Conservation (phyloP, 1,140 invertebrate species). For the Catajapyx aquilonaris region DNA sequence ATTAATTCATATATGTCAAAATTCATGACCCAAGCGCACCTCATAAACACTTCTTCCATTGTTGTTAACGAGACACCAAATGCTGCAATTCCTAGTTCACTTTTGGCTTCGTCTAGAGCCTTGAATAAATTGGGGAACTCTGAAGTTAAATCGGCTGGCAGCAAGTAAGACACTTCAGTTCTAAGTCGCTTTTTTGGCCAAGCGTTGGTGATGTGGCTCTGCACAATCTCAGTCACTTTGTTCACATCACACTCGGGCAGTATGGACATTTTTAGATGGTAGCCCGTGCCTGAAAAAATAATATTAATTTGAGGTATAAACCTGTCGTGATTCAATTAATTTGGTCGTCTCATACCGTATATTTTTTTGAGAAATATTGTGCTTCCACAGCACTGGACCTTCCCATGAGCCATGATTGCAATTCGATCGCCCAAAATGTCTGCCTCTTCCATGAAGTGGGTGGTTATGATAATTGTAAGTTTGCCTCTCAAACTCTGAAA, state of each 20-base stretch:
- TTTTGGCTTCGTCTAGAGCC: constrained; percentile 23
- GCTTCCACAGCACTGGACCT: constrained; percentile 29
- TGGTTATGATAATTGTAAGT: constrained; percentile 34
- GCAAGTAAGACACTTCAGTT: constrained; percentile 20
- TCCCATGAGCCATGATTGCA: constrained; percentile 32
- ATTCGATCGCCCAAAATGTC: constrained; percentile 39
- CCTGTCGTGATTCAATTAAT: not conserved
- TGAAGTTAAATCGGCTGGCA: constrained; percentile 16
- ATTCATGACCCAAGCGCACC: too few relatives aligned
- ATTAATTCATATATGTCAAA: too few relatives aligned
- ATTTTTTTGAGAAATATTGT: constrained; percentile 31
- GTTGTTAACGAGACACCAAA: constrained; percentile 24
- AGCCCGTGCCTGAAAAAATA: constrained; percentile 26
- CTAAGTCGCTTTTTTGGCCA: constrained; percentile 26
- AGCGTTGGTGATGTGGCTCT: constrained; percentile 21
- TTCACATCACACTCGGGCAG: constrained; percentile 21
- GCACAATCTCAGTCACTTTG: constrained; percentile 20
- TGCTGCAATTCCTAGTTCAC: constrained; percentile 25
- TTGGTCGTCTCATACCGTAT: constrained; percentile 22
- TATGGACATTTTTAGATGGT: constrained; percentile 26
- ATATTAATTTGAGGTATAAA: not conserved
- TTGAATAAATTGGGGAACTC: constrained; percentile 23
- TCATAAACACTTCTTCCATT: constrained; percentile 17
- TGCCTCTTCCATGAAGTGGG: constrained; percentile 48
- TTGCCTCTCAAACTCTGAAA: constrained; percentile 19